Percentiles rank a stretch among this genome's conserved stretches.
Evolutionary conservation across 2,888 invertebrate genomes (phyloP).

Genomic region (Watsonalla cultraria): DNA sequence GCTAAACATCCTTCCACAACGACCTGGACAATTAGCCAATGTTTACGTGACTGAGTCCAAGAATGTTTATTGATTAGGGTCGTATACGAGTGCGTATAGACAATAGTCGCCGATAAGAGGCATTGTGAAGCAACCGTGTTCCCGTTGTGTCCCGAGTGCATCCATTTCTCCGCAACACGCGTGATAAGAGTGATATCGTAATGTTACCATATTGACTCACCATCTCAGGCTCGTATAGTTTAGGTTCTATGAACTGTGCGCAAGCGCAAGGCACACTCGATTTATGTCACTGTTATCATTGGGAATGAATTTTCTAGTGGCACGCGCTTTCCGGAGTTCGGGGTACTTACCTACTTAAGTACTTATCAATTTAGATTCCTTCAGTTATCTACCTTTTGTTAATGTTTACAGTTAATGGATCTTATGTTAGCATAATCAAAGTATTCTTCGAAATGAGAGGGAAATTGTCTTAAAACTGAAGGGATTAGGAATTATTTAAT

Average conservation of each 20-base stretch:
- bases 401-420: not conserved
- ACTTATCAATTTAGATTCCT: not conserved
- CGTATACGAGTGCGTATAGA: constrained; percentile 52
- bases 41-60: constrained; percentile 54
- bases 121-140: constrained; percentile 30
- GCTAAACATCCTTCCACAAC: constrained; percentile 1
- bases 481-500: no score
- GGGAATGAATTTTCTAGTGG: constrained; percentile 64
- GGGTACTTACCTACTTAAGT: not conserved
- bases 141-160: constrained; percentile 39
- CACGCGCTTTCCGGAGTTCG: constrained; percentile 54
- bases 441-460: no score
- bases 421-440: no score
- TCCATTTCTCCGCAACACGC: constrained; percentile 54
- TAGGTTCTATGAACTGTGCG: constrained; percentile 69
- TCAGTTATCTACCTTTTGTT: not conserved
- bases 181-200: constrained; percentile 55
- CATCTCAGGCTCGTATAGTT: constrained; percentile 46
- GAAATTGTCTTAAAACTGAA: no score
- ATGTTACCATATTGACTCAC: constrained; percentile 67
- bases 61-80: constrained; percentile 59
- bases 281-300: constrained; percentile 68
- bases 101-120: constrained; percentile 44
- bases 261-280: constrained; percentile 48
- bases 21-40: constrained; percentile 15